phyloP scores from a whole-genome alignment of 2,113 vertebrate species.

The Aleadryas rufinucha region DNA sequence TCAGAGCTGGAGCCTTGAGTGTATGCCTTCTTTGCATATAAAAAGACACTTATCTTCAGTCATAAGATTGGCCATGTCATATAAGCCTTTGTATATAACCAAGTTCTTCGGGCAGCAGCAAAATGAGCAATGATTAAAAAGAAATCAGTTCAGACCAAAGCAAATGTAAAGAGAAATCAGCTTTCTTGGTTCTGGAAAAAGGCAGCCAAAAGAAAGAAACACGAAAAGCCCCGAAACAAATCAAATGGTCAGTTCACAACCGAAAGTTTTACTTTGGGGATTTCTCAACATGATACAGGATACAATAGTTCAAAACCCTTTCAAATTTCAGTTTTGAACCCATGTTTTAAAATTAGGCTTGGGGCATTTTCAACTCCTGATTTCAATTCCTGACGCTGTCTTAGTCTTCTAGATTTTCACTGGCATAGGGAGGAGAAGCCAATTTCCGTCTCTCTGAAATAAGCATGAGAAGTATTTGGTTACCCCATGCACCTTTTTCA shows the following conservation, averaged over 20 bases:
- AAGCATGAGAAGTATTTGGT: neutral
- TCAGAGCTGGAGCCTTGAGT: neutral
- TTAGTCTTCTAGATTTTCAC: neutral
- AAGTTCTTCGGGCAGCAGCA: neutral
- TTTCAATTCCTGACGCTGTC: neutral
- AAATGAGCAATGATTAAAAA: neutral
- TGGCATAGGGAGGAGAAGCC: neutral
- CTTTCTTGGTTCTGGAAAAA: neutral
- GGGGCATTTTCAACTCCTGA: neutral
- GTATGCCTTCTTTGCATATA: neutral
- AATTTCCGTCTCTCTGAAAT: neutral
- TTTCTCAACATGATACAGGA: neutral
- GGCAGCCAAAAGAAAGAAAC: neutral
- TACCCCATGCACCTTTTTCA: neutral
- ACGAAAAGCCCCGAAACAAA: neutral
- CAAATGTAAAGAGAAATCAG: neutral
- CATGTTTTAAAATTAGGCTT: neutral
- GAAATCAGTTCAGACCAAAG: neutral
- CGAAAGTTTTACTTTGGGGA: neutral
- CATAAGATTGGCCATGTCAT: neutral
- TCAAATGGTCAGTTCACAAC: neutral
- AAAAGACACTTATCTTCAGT: slow-evolving; percentile 4
- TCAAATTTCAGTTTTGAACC: neutral
- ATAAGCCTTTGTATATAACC: neutral
- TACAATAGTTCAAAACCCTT: neutral